Base-by-base conservation (phyloP, 2,797 vertebrate species). In the Coilia nasus region DNA sequence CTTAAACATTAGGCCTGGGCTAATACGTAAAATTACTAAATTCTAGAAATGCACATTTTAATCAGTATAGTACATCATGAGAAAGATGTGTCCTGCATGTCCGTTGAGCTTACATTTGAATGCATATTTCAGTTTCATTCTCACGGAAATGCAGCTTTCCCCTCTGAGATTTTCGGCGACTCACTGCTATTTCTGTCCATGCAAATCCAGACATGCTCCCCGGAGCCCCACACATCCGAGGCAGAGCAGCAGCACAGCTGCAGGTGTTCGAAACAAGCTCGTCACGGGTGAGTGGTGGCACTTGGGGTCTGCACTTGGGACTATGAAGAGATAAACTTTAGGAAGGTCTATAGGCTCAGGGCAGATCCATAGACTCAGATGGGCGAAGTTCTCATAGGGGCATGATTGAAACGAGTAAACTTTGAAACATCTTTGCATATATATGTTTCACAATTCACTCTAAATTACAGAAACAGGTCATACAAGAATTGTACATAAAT, bases 171-270 rank as follows among this genome's bases (percentile, higher is more conserved):
- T 78, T 78, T 31, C 71, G 10, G 7, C n/a, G 23, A 71, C 31
- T 44, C 35, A 21, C 12, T 9, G 60, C 71, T 78, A 44, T 78
- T 31, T 78, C 35, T 78, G 71, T 78, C 35, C 35, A 78, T 78
- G 71, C 71, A 78, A 78, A 78, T 78, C 31, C 44, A 78, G 71
- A 12, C 71, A 78, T 41, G 71, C 11, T 44, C 19, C 71, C 71
- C 35, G 17, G 17, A 7, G 71, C 15, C 71, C 19, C 67, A 35
- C 14, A 6, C 12, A 75, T 75, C 17, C 71, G 6, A n/a, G 31
- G 0, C 17, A 44, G 71, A 75, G 71, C 17, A 78, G 35, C 31
- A 31, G 67, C 17, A 31, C 31, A 31, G 31, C 35, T 44, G 71
- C 71, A 78, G 71, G 71, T 78, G 71, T 78, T 31, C 31, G 31